Evolutionary conservation across 2,113 vertebrate species (phyloP).

Genomic region (Heloderma charlesbogerti): DNA sequence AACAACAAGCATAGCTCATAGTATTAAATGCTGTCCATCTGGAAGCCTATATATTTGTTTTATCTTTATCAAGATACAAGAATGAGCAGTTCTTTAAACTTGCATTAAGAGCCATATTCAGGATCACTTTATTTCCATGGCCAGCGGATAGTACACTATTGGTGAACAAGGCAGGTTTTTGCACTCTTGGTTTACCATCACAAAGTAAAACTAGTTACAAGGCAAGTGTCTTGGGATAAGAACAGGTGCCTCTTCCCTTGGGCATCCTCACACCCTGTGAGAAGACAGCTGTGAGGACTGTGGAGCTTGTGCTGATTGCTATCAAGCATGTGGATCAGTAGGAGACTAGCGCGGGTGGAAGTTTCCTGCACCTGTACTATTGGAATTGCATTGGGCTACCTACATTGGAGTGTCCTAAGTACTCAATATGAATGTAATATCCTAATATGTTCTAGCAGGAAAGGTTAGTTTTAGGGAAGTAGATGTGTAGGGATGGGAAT

Average conservation of each 20-base stretch:
- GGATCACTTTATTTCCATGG: neutral
- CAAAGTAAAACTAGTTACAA: neutral
- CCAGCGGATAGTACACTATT: neutral
- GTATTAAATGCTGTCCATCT: neutral
- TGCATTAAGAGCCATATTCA: neutral
- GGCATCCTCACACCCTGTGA: neutral
- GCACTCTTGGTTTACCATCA: neutral
- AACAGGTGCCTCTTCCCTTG: neutral
- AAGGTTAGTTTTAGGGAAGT: neutral
- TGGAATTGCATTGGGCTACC: neutral
- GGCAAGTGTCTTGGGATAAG: neutral
- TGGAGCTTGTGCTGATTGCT: neutral
- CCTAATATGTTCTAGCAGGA: neutral
- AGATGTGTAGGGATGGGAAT: neutral
- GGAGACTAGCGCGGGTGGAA: neutral
- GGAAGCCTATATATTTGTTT: slow-evolving; percentile 21
- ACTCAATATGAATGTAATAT: neutral
- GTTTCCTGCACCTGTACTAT: neutral
- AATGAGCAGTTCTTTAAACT: neutral
- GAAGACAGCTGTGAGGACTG: neutral
- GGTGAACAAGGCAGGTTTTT: neutral
- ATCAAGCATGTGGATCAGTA: neutral
- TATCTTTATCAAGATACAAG: neutral
- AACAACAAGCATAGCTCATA: slow-evolving; percentile 7
- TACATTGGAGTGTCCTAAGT: neutral